Conservation (phyloP, 2,113 vertebrate species). For the Picathartes gymnocephalus region DNA sequence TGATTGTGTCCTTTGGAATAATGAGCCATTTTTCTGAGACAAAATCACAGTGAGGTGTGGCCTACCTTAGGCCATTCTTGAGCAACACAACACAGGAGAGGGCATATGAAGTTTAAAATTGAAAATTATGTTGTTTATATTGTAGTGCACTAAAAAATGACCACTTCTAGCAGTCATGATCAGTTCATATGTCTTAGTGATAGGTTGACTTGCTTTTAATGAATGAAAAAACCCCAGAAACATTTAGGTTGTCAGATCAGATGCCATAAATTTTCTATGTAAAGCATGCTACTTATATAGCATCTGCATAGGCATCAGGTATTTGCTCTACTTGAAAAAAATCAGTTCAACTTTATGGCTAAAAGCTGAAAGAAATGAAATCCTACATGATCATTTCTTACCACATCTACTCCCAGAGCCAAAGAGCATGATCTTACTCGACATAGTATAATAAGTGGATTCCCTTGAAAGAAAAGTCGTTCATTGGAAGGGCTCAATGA, state of each 20-base stretch:
- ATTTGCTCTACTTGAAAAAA: neutral
- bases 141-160: neutral
- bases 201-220: neutral
- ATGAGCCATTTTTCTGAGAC: neutral
- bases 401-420: neutral
- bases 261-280: neutral
- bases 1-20: neutral
- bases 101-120: neutral
- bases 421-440: neutral
- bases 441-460: neutral
- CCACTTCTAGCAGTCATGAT: neutral
- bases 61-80: neutral
- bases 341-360: neutral
- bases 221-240: neutral
- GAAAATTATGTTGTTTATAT: neutral
- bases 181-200: neutral
- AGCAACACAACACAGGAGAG: neutral
- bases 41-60: neutral
- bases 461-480: neutral
- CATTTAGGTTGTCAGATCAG: neutral
- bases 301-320: neutral
- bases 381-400: neutral
- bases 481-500: neutral
- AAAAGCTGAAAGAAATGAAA: neutral
- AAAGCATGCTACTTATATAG: neutral